Evolutionary conservation across 2,113 vertebrate species (phyloP), one percentile per base, ranked within the genome.

Genomic region (Oriolus oriolus): DNA sequence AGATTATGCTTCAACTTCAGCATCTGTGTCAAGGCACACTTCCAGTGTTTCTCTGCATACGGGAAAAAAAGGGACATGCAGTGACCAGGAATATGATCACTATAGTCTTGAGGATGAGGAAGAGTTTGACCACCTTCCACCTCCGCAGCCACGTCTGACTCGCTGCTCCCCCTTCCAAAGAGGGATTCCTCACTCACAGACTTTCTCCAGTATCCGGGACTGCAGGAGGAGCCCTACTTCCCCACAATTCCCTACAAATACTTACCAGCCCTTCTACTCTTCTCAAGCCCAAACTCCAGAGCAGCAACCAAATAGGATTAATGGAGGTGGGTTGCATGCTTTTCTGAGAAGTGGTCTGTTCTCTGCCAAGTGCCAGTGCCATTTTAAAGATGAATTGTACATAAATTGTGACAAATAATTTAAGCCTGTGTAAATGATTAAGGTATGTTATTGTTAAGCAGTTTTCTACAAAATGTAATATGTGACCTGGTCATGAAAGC

Each of bases 1-100:
- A 98, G 99, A 99, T 96, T 99, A 99, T 65, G 99, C 99, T 95
- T 99, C 99, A 64, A 99, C 99, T 90, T 99, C 99, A 73, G 98
- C 98, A 45, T 99, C 99, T 18, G 97, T 97, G 74, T 98, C 99
- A 73, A 98, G 98, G 69, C 98, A 99, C 89, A 99, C 98, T 89
- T 99, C 99, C 65, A 99, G 97, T 63, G 97, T 99, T 78, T 99
- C 99, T 39, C 53, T 99, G 63, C 98, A 98, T 78, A 95, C 97
- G 33, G 98, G 98, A 52, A 98, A 98, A 86, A 98, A 98, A 95
- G 98, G 98, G 84, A 97, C 96, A 1, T 97, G 96, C 21, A 98
- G 98, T 27, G 98, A 99, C 89, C 98, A 98, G 96, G 99, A 99
- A 10, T 98, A 98, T 14, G 98, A 99, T 60, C 98, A 98, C 57